These are phyloP conservation scores for Druon quercuslanigerum DNA, from an alignment of 1,140 invertebrate genomes.

Conservation along the genomic window DNA sequence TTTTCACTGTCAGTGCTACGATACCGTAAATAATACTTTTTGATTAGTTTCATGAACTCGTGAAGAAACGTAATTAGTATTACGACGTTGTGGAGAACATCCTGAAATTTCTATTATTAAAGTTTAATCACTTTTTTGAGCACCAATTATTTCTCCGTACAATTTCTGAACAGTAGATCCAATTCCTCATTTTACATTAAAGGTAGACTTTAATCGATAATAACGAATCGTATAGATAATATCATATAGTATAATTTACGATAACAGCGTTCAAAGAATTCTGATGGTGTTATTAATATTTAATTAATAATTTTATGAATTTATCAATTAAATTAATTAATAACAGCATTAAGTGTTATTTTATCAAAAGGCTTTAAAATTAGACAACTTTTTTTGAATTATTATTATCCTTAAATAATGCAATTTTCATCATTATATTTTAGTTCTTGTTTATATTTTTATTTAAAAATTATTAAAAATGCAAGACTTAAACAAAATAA, in stretches of 20 bases:
- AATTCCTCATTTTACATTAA: constrained; percentile 4
- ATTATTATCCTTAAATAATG: too few relatives aligned
- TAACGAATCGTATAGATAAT: not conserved
- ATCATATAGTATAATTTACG: not conserved
- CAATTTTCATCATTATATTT: too few relatives aligned
- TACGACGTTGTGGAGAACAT: constrained; percentile 5
- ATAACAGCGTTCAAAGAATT: not conserved
- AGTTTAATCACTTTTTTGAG: constrained; percentile 22
- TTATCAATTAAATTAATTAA: too few relatives aligned
- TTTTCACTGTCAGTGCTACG: not conserved
- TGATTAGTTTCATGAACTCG: constrained; percentile 15
- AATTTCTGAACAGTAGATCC: not conserved
- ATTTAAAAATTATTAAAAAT: too few relatives aligned
- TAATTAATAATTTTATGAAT: too few relatives aligned
- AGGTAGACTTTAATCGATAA: constrained; percentile 1
- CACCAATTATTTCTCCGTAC: constrained; percentile 12
- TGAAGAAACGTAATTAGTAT: constrained; percentile 17
- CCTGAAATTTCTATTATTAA: not conserved
- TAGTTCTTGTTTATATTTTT: too few relatives aligned
- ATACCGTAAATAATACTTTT: constrained; percentile 18
- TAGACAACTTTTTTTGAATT: too few relatives aligned
- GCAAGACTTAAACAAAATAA: too few relatives aligned
- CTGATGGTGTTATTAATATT: not conserved
- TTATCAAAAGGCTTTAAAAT: too few relatives aligned
- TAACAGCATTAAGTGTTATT: not conserved